Percentiles rank a stretch among this genome's conserved stretches.
phyloP scores from a whole-genome alignment of 1,140 invertebrate species.

The Helicoverpa armigera region DNA sequence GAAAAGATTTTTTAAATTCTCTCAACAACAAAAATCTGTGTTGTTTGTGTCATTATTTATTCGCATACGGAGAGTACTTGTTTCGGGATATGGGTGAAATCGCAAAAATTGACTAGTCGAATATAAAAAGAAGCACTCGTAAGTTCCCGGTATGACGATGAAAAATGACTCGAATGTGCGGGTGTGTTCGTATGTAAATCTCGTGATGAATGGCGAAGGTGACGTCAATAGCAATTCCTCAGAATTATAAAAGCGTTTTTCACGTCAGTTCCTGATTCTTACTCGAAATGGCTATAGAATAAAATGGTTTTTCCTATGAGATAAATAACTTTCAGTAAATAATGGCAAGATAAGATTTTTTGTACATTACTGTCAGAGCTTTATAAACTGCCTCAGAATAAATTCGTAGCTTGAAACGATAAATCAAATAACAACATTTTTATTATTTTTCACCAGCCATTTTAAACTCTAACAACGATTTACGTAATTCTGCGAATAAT shows the following conservation, averaged over 20 bases:
- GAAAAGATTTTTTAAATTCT: no score
- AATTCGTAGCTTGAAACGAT: not conserved
- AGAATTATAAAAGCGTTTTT: not conserved
- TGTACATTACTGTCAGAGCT: not conserved
- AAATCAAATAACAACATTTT: not conserved
- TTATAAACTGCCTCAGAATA: not conserved
- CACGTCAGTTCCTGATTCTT: not conserved
- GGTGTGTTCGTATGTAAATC: not conserved
- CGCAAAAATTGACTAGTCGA: no score
- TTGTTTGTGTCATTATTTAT: no score
- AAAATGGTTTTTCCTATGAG: not conserved
- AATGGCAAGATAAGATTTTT: no score
- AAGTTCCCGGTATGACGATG: not conserved
- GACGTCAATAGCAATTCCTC: conserved; percentile 17
- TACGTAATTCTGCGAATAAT: conserved; percentile 16
- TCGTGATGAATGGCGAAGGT: not conserved
- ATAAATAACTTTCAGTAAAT: no score
- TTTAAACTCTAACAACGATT: conserved; percentile 12
- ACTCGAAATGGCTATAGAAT: no score
- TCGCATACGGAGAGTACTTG: no score
- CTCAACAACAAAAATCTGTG: no score
- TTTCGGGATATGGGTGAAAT: no score
- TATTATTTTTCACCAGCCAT: not conserved
- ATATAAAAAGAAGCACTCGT: no score
- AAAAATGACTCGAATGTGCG: conserved; percentile 8